Evolutionary conservation across 1,140 invertebrate species (phyloP).

Genomic region (Pseudoatta argentina): DNA sequence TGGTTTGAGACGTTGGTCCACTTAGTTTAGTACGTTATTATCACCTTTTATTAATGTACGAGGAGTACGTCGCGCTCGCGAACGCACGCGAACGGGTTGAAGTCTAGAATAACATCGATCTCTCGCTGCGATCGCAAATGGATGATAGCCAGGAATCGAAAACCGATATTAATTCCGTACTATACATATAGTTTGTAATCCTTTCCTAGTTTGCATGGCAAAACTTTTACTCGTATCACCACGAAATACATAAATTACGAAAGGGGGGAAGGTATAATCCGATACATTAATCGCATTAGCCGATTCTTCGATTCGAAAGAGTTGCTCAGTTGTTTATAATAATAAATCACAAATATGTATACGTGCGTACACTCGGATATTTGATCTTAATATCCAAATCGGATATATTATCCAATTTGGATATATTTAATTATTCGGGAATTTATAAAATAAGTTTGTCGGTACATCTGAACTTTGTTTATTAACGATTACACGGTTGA

Average conservation of each 20-base stretch:
- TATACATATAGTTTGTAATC: conserved; percentile 3
- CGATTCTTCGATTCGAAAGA: conserved; percentile 10
- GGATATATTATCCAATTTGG: neutral
- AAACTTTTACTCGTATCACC: conserved; percentile 42
- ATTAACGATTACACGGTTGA: neutral
- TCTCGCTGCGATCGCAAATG: conserved; percentile 48
- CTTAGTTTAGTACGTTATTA: conserved; percentile 74
- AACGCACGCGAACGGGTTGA: conserved; percentile 43
- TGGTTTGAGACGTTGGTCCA: conserved; percentile 76
- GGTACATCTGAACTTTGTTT: neutral
- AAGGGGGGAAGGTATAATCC: neutral
- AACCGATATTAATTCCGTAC: conserved; percentile 43
- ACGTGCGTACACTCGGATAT: neutral
- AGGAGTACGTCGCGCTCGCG: neutral
- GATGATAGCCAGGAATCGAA: conserved; percentile 39
- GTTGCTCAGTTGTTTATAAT: conserved; percentile 4
- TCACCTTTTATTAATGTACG: conserved; percentile 64
- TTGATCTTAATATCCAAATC: neutral
- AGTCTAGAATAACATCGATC: conserved; percentile 29
- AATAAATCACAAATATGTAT: too few species aligned
- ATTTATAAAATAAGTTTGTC: neutral
- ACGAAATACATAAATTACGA: conserved; percentile 15
- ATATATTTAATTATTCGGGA: neutral
- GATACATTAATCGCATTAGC: conserved; percentile 39
- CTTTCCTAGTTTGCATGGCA: neutral